Evolutionary conservation across 2,888 invertebrate species (phyloP).

Genomic region (Ypsolopha sequella): DNA sequence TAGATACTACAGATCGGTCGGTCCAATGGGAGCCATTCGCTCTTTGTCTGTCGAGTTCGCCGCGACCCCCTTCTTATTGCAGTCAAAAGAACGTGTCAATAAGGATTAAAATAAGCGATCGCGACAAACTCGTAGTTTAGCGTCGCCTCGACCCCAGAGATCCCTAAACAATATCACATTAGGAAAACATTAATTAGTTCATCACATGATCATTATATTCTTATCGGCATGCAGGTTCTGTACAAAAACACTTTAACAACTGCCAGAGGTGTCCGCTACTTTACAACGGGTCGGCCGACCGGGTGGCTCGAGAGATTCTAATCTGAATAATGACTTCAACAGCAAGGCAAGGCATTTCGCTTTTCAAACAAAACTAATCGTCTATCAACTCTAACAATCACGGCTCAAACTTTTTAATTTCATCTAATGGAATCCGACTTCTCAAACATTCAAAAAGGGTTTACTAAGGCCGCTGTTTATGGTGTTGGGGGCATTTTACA

Average conservation of each 20-base stretch:
- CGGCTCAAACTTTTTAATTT: neutral
- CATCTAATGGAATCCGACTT: constrained; percentile 1
- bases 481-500: no score
- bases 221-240: neutral
- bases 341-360: constrained; percentile 3
- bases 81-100: constrained; percentile 2
- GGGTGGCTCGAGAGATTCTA: neutral
- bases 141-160: no score
- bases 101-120: neutral
- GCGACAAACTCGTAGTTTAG: neutral
- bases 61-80: neutral
- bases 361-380: neutral
- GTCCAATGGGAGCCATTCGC: no score
- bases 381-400: neutral
- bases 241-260: neutral
- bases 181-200: neutral
- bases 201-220: neutral
- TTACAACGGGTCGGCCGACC: neutral
- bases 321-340: neutral
- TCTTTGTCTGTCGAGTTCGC: no score
- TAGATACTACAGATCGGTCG: no score
- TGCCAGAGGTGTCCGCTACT: neutral
- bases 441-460: neutral
- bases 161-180: constrained; percentile 1
- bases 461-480: no score